Percentiles rank a stretch among this genome's conserved stretches.
phyloP scores from a whole-genome alignment of 2,113 vertebrate species.

The Malurus cyaneus region DNA sequence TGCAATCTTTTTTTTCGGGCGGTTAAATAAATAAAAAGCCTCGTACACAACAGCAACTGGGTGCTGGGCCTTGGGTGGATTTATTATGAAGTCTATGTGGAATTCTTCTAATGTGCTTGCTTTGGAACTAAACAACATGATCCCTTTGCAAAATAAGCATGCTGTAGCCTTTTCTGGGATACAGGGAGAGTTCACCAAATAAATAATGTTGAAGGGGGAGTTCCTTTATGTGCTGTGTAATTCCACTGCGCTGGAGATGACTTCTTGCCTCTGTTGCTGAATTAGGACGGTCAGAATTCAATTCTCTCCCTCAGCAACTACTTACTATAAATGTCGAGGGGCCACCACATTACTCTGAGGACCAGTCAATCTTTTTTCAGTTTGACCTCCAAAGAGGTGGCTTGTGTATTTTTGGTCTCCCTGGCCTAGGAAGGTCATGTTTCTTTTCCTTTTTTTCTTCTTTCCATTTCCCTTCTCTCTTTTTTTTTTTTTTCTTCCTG shows the following conservation, averaged over 20 bases:
- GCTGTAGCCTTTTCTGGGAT: constrained; percentile 48
- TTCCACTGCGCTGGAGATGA: constrained; percentile 27
- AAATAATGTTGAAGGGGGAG: constrained; percentile 71
- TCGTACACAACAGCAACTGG: constrained; percentile 38
- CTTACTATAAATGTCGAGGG: constrained; percentile 10
- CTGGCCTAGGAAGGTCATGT: neutral
- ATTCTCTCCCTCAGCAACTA: constrained; percentile 35
- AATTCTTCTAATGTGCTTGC: constrained; percentile 75
- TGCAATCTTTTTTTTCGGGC: neutral
- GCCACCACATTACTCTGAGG: constrained; percentile 52
- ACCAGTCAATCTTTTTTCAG: constrained; percentile 45
- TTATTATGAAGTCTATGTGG: constrained; percentile 71
- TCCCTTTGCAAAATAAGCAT: constrained; percentile 73
- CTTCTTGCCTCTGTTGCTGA: constrained; percentile 42
- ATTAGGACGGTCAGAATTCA: constrained; percentile 24
- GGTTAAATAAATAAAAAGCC: constrained; percentile 68
- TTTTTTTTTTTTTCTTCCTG: neutral
- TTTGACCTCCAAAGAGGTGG: constrained; percentile 39
- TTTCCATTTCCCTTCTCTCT: neutral
- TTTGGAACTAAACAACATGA: constrained; percentile 75
- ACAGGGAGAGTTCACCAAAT: constrained; percentile 66
- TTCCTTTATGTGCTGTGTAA: constrained; percentile 19
- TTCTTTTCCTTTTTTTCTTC: neutral
- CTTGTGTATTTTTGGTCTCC: constrained; percentile 23
- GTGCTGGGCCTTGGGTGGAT: constrained; percentile 70